Base-by-base conservation (phyloP, 2,888 invertebrate species). In the Adelognathus sp. region DNA sequence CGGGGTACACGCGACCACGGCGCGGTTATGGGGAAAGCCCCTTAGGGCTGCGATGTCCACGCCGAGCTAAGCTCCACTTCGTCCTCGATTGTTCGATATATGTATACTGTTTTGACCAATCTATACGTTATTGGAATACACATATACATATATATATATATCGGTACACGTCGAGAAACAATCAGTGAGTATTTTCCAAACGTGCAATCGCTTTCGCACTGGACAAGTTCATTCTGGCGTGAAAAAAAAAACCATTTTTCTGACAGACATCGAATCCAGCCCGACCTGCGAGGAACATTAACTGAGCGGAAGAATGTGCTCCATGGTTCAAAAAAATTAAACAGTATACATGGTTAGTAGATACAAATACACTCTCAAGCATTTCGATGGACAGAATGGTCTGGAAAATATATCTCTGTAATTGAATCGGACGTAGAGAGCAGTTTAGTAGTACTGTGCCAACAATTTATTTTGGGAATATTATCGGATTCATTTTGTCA, bases 41-140 rank as follows among this genome's bases (percentile, higher is more conserved):
- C 83, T 81, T 64, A 76, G 81, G 75, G 83, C 80, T 50, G 61
- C 24, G 29, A 60, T 66, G 54, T 71, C 70, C 74, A 54, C 60
- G 44, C 36, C 74, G 54, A 70, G 44, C 66, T 63, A 74, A 70
- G 58, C 74, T 52, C 39, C 58, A n/a, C 21, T 70, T 56, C 39
- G 56, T 75, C 46, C 61, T 67, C 79, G 56, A 60, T 72, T 46
- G 63, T 67, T 75, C 54, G 16, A 72, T 64, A 56, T 41, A 21
- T 11, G 24, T n/a, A 44, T 14, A 29, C 60, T 24, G 31, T 46
- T 21, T 24, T 6, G 1, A 29, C n/a, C 11, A 18, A 33, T 63
- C 36, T 36, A 33, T 46, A 24, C 33, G 14, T 36, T 44, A 54
- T 24, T 16, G 46, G 1, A 24, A 71, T 46, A 61, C 39, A 56